phyloP scores from a whole-genome alignment of 2,888 invertebrate genomes.

The Sisyra terminalis region DNA sequence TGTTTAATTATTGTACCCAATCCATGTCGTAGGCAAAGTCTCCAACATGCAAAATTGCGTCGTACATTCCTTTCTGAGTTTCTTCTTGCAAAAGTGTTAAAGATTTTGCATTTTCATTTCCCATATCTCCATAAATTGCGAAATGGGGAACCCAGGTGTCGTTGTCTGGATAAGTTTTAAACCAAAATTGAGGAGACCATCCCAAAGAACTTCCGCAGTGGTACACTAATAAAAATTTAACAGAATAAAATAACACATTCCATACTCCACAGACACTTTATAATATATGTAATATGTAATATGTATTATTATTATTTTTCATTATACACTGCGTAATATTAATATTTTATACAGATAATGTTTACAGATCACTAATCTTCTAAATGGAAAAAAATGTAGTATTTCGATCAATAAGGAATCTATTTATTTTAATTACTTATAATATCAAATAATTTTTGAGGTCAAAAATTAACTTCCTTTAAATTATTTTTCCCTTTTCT shows the following conservation, averaged over 20 bases:
- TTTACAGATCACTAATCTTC: no score
- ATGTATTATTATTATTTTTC: no score
- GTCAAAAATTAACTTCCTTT: no score
- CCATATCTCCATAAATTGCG: conserved; percentile 89
- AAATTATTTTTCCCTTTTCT: no score
- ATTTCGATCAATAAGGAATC: no score
- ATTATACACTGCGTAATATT: no score
- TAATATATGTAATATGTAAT: no score
- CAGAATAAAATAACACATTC: neutral
- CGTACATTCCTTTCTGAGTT: conserved; percentile 60
- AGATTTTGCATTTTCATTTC: conserved; percentile 80
- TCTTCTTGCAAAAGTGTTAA: conserved; percentile 72
- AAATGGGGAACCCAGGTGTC: conserved; percentile 61
- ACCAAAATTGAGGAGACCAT: conserved; percentile 68
- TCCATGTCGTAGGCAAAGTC: conserved; percentile 95
- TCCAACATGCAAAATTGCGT: conserved; percentile 80
- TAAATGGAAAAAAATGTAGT: no score
- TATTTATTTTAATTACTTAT: no score
- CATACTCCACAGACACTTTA: neutral
- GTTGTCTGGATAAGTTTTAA: conserved; percentile 50
- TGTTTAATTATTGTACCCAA: conserved; percentile 27
- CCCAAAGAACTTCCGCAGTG: conserved; percentile 64
- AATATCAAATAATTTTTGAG: no score
- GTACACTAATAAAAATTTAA: conserved; percentile 37
- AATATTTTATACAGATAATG: no score